Conservation (phyloP, 2,113 vertebrate genomes). For the Pygathrix nemaeus region DNA sequence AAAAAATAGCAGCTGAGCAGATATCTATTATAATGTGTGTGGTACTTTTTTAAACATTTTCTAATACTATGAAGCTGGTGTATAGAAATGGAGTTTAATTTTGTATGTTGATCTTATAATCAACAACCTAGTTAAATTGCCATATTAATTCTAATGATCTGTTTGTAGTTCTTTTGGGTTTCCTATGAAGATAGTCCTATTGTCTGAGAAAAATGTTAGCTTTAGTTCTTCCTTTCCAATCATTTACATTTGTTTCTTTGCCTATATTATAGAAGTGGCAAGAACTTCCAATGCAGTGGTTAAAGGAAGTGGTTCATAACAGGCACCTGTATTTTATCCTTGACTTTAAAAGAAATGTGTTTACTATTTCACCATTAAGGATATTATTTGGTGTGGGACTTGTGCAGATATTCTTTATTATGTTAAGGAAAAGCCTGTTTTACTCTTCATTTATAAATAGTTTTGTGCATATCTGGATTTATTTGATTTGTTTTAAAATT, state of each 20-base stretch:
- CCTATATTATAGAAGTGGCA: not conserved
- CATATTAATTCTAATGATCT: not conserved
- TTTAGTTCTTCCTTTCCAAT: not conserved
- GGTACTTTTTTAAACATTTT: not conserved
- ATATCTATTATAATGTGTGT: not conserved
- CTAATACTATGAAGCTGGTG: not conserved
- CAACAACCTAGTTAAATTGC: not conserved
- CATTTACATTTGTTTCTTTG: not conserved
- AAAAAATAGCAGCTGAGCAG: not conserved
- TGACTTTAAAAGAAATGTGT: not conserved
- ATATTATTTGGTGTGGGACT: not conserved
- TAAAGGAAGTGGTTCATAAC: not conserved
- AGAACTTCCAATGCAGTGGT: not conserved
- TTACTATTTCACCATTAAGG: not conserved
- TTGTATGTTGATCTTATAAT: not conserved
- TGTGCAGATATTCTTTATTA: not conserved
- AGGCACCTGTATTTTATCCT: not conserved
- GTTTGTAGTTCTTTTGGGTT: not conserved
- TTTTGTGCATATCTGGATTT: not conserved
- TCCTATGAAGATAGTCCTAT: not conserved
- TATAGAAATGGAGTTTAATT: not conserved
- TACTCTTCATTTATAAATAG: not conserved
- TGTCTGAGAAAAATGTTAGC: not conserved
- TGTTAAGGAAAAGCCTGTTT: not conserved
- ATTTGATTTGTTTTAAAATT: conserved; percentile 19